Percentiles rank a stretch among this genome's conserved stretches.
These are phyloP conservation scores for Drosophila helvetica DNA, from an alignment of 2,888 invertebrate genomes.

Conservation along the genomic window DNA sequence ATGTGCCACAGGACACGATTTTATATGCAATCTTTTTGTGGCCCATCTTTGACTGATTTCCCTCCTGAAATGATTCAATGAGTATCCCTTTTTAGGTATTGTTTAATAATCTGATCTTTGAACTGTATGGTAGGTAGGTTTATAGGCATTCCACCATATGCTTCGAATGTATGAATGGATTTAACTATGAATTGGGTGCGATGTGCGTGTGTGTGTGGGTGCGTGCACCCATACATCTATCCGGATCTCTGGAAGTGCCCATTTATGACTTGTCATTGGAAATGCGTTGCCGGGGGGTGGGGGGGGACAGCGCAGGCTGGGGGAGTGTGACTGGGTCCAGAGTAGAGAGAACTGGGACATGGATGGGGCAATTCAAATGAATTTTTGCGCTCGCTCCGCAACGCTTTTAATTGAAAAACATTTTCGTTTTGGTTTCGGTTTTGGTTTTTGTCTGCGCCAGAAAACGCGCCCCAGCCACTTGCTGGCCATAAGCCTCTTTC, in stretches of 20 bases:
- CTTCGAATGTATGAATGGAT: too few species aligned
- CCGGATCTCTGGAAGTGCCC: conserved; percentile 37
- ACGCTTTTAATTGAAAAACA: conserved; percentile 76
- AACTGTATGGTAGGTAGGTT: too few species aligned
- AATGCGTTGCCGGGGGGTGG: conserved; percentile 2
- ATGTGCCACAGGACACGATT: too few species aligned
- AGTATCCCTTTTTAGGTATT: too few species aligned
- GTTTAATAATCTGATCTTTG: too few species aligned
- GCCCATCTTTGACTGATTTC: too few species aligned
- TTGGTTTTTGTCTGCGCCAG: conserved; percentile 49
- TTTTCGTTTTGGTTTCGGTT: conserved; percentile 71
- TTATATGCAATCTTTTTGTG: too few species aligned
- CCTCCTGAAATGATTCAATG: too few species aligned
- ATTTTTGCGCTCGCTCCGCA: conserved; percentile 64
- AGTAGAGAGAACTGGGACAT: conserved; percentile 4
- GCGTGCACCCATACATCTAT: not conserved
- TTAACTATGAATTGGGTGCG: too few species aligned
- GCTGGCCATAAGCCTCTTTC: conserved; percentile 40
- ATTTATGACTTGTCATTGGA: conserved; percentile 71
- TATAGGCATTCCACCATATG: too few species aligned
- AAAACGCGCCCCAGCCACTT: conserved; percentile 30
- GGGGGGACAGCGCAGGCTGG: not conserved
- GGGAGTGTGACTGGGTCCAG: conserved; percentile 13
- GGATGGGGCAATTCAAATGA: conserved; percentile 67
- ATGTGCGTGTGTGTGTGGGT: too few species aligned